These are phyloP conservation scores for Hetaerina titia DNA, from an alignment of 2,888 invertebrate species.

Conservation along the genomic window DNA sequence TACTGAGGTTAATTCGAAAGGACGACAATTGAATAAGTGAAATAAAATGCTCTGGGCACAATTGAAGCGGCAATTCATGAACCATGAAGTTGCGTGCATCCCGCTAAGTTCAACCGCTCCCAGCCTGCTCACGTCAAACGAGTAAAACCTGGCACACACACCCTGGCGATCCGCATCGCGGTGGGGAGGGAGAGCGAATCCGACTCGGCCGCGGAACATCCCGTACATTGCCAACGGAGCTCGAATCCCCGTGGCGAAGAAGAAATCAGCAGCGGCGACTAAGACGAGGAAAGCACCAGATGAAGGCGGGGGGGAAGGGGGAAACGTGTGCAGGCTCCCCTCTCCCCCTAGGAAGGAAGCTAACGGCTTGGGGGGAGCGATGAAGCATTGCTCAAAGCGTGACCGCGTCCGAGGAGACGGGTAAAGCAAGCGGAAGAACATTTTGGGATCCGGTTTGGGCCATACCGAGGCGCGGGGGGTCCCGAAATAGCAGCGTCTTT, in stretches of 20 bases:
- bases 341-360: background rate
- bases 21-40: too few species aligned
- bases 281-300: conserved; percentile 5
- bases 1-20: too few species aligned
- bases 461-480: background rate
- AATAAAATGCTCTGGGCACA: too few species aligned
- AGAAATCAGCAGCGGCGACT: background rate
- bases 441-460: conserved; percentile 21
- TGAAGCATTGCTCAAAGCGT: conserved; percentile 17
- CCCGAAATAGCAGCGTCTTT: conserved; percentile 13
- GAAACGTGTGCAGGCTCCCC: too few species aligned
- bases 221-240: background rate
- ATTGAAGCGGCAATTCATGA: too few species aligned
- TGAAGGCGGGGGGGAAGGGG: too few species aligned
- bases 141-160: background rate
- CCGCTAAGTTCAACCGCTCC: too few species aligned
- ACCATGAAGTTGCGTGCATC: too few species aligned
- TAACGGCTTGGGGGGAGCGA: background rate
- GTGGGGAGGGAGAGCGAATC: background rate
- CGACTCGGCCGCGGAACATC: background rate
- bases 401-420: background rate
- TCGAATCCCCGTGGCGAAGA: background rate
- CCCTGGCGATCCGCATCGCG: background rate
- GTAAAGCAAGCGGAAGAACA: conserved; percentile 26
- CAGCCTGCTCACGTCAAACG: background rate